phyloP scores from a whole-genome alignment of 1,140 invertebrate species.

The Parapsyche elsis region DNA sequence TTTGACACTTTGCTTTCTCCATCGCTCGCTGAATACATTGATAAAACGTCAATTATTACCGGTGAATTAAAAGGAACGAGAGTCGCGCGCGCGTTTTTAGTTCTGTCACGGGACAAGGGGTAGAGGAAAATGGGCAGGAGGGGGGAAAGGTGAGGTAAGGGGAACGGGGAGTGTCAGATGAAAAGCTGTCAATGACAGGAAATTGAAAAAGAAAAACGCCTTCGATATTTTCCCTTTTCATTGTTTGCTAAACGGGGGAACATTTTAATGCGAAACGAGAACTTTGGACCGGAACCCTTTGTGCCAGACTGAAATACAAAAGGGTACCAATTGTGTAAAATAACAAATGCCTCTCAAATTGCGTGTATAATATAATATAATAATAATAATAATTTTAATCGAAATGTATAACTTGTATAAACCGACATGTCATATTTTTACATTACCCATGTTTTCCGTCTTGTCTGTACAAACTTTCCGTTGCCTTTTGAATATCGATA shows the following conservation, averaged over 20 bases:
- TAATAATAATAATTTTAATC: too few relatives aligned
- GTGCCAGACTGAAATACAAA: conserved; percentile 6
- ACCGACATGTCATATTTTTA: too few relatives aligned
- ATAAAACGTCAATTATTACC: neutral
- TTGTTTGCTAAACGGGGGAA: neutral
- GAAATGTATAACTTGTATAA: too few relatives aligned
- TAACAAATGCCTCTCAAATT: too few relatives aligned
- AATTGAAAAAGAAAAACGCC: conserved; percentile 33
- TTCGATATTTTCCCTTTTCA: conserved; percentile 26
- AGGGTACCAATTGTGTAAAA: neutral
- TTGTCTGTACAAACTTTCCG: too few relatives aligned
- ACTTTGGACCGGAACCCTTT: conserved; percentile 12
- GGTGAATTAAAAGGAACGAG: neutral
- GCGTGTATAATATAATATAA: too few relatives aligned
- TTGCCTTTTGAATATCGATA: too few relatives aligned
- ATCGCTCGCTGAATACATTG: too few relatives aligned
- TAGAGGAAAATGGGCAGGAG: neutral
- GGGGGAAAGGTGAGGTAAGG: neutral
- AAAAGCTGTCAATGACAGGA: conserved; percentile 33
- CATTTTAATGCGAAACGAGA: conserved; percentile 12
- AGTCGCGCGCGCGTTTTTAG: too few relatives aligned
- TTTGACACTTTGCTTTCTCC: too few relatives aligned
- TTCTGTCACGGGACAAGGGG: neutral
- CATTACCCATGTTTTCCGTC: too few relatives aligned
- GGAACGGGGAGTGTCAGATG: neutral